Percentiles rank a stretch among this genome's conserved stretches.
These are phyloP conservation scores for Araneus ventricosus DNA, from an alignment of 1,140 invertebrate genomes.

Conservation along the genomic window DNA sequence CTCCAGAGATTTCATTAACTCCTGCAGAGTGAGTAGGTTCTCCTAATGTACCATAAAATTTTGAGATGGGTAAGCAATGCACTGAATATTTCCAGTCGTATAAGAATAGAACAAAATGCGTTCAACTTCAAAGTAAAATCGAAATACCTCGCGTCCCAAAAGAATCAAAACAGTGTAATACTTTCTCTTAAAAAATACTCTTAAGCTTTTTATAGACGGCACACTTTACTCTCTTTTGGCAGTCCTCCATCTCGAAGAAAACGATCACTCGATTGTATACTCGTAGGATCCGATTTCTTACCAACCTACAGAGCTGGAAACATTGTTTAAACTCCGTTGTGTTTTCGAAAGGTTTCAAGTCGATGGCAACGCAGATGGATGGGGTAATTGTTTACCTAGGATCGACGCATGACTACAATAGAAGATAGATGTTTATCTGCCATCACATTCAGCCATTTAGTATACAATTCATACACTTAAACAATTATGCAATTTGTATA, in stretches of 20 bases:
- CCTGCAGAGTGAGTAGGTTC: not conserved
- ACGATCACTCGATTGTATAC: constrained; percentile 56
- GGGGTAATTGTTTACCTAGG: constrained; percentile 11
- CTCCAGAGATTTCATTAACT: not conserved
- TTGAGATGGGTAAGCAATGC: not conserved
- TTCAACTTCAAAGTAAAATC: constrained; percentile 59
- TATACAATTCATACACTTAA: not conserved
- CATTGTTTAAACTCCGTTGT: constrained; percentile 53
- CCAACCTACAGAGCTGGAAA: constrained; percentile 32
- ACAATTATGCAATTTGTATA: not conserved
- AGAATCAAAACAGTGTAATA: constrained; percentile 71
- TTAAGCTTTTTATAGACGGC: constrained; percentile 74
- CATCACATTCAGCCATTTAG: not conserved
- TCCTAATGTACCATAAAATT: not conserved
- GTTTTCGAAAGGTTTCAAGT: not conserved
- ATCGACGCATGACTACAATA: not conserved
- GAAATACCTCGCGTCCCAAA: constrained; percentile 58
- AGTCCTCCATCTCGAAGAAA: constrained; percentile 50
- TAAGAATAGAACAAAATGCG: constrained; percentile 61
- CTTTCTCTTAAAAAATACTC: constrained; percentile 72
- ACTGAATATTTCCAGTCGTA: constrained; percentile 14
- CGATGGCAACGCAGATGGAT: not conserved
- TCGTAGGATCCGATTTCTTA: constrained; percentile 45
- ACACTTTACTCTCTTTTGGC: constrained; percentile 68
- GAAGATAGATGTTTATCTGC: not conserved